A percentile compares a stretch with the other conserved stretches of the same genome.
Evolutionary conservation across 2,113 vertebrate species (phyloP).

Genomic region (Cavia porcellus): DNA sequence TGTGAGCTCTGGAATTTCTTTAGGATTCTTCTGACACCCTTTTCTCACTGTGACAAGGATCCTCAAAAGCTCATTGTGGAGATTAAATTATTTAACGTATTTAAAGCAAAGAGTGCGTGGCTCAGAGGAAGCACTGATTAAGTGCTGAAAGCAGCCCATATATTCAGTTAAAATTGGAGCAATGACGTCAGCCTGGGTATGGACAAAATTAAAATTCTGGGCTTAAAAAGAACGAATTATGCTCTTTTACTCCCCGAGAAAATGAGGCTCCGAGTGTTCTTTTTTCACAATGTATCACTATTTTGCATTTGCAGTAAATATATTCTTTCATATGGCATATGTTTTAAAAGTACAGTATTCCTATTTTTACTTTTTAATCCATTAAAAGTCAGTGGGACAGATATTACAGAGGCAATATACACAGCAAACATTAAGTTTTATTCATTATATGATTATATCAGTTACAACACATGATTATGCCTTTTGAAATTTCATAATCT

Average conservation of each 20-base stretch:
- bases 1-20: neutral
- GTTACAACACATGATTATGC: neutral
- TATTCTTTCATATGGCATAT: constrained; percentile 15
- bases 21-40: constrained; percentile 41
- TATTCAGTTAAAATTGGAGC: constrained; percentile 75
- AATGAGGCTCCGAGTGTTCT: constrained; percentile 57
- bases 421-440: neutral
- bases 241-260: constrained; percentile 41
- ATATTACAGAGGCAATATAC: neutral
- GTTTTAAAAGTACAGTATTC: constrained; percentile 28
- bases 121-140: constrained; percentile 65
- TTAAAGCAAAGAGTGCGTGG: constrained; percentile 30
- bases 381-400: neutral
- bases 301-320: constrained; percentile 54
- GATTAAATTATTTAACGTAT: constrained; percentile 68
- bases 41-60: constrained; percentile 30
- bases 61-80: constrained; percentile 51
- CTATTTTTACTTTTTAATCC: neutral
- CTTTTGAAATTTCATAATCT: neutral
- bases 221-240: constrained; percentile 75
- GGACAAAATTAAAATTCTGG: constrained; percentile 72
- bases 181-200: constrained; percentile 68
- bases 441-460: neutral
- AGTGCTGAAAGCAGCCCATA: constrained; percentile 33
- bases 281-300: constrained; percentile 55